phyloP scores from a whole-genome alignment of 1,140 invertebrate species.

The Bicyclus anynana region DNA sequence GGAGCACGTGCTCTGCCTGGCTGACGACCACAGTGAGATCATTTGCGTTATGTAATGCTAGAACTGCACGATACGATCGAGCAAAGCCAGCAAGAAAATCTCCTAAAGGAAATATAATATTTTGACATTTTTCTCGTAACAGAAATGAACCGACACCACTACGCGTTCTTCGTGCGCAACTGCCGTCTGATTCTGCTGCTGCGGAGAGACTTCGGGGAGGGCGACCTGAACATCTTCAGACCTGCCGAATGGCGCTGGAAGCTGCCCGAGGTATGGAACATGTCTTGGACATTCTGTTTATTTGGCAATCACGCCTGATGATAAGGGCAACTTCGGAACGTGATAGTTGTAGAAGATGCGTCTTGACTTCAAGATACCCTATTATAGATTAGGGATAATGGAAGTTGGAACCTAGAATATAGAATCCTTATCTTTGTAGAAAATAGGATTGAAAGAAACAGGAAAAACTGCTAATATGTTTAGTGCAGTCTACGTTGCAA shows the following conservation, averaged over 20 bases:
- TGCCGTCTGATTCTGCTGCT: constrained; percentile 96
- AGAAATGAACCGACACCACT: constrained; percentile 99
- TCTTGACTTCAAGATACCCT: no score
- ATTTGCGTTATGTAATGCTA: no score
- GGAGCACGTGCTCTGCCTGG: constrained; percentile 96
- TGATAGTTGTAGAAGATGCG: no score
- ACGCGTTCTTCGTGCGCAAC: constrained; percentile 96
- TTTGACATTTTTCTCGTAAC: constrained; percentile 25
- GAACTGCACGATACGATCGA: no score
- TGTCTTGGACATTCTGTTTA: background rate
- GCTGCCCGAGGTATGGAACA: constrained; percentile 81
- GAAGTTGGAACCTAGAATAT: no score
- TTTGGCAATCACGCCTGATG: background rate
- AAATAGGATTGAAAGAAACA: no score
- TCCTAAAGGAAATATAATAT: background rate
- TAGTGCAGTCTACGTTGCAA: no score
- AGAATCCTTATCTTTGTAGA: no score
- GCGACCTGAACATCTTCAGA: constrained; percentile 96
- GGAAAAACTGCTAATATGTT: no score
- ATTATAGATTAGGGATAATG: no score
- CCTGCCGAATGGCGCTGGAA: constrained; percentile 99
- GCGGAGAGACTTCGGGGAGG: constrained; percentile 93
- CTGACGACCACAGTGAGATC: constrained; percentile 96
- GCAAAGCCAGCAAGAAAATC: no score
- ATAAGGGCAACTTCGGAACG: no score